These are phyloP conservation scores for Miltochrista miniata DNA, from an alignment of 2,888 invertebrate species.

Conservation along the genomic window DNA sequence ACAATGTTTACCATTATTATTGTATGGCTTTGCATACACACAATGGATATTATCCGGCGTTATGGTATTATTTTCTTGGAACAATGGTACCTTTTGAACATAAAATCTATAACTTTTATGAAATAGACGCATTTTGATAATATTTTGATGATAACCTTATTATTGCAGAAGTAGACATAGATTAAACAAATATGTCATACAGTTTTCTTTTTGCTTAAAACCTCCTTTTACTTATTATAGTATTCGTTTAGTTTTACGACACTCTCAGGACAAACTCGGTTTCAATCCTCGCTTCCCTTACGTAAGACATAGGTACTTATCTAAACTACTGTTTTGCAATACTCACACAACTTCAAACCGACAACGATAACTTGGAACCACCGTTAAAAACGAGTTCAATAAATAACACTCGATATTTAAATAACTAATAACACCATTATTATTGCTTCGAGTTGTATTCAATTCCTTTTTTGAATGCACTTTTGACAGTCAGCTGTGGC, in stretches of 20 bases:
- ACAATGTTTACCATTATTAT: constrained; percentile 5
- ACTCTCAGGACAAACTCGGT: constrained; percentile 33
- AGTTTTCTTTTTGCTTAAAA: too few species aligned
- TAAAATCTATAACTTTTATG: too few species aligned
- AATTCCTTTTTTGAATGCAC: constrained; percentile 56
- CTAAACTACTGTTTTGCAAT: constrained; percentile 58
- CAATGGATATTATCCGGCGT: constrained; percentile 7
- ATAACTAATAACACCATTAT: constrained; percentile 67
- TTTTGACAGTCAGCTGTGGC: constrained; percentile 57
- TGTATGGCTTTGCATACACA: constrained; percentile 2
- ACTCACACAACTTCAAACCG: constrained; percentile 64
- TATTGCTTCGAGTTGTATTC: constrained; percentile 69
- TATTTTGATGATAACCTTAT: too few species aligned
- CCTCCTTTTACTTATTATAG: too few species aligned
- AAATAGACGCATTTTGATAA: too few species aligned
- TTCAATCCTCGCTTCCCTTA: constrained; percentile 59
- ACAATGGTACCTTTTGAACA: neutral
- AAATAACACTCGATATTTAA: constrained; percentile 42
- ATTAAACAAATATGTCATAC: too few species aligned
- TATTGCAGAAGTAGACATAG: too few species aligned
- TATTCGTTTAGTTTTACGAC: neutral
- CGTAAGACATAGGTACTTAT: constrained; percentile 65
- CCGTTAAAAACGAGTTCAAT: constrained; percentile 50
- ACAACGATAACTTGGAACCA: constrained; percentile 63
- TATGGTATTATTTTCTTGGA: neutral